A percentile compares a stretch with the other conserved stretches of the same genome.
phyloP scores from a whole-genome alignment of 2,113 vertebrate genomes.

The Thermophis baileyi region DNA sequence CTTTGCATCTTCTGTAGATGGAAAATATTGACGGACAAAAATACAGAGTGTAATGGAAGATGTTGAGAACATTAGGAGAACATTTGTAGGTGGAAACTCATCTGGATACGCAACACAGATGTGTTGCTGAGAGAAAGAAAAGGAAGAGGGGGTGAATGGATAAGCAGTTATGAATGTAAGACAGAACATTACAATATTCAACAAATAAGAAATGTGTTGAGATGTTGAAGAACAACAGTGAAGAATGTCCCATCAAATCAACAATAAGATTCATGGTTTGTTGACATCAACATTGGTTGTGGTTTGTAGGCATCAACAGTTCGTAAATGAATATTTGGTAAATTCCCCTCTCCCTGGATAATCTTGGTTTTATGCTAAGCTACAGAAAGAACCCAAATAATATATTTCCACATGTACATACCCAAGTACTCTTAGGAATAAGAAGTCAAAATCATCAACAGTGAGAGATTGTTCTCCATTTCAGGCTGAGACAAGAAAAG shows the following conservation, averaged over 20 bases:
- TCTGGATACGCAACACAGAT: not conserved
- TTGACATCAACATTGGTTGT: not conserved
- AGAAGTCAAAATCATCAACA: not conserved
- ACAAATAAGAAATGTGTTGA: not conserved
- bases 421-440: not conserved
- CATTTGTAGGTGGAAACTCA: not conserved
- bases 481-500: not conserved
- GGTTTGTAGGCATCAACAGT: not conserved
- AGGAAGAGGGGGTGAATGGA: not conserved
- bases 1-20: not conserved
- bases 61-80: not conserved
- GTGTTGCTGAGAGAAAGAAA: not conserved
- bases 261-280: not conserved
- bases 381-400: not conserved
- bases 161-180: not conserved
- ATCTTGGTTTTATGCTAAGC: not conserved
- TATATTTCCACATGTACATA: not conserved
- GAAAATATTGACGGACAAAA: not conserved
- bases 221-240: not conserved
- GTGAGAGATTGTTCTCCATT: not conserved
- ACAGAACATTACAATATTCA: not conserved
- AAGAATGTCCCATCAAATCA: not conserved
- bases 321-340: not conserved
- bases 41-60: not conserved
- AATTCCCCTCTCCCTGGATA: not conserved